Evolutionary conservation across 2,888 invertebrate genomes (phyloP), one percentile per base, ranked within the genome.

Genomic region (Zaprionus lineosus): DNA sequence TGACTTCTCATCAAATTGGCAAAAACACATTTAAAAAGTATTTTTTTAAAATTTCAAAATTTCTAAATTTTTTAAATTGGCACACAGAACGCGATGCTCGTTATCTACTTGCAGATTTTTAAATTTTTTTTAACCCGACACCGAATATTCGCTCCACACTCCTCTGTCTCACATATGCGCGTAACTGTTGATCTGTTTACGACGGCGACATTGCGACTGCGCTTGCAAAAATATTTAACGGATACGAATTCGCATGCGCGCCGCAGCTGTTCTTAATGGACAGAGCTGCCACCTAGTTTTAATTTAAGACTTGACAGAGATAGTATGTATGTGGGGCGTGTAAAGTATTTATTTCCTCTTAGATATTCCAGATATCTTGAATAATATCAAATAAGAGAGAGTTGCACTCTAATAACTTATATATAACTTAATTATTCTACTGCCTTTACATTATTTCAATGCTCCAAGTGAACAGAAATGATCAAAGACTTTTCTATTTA

Each of bases 121-220:
- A 29, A 48, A 65, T 52, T 69, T 28, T 28, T 2, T 60, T 40
- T 55, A 21, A 21, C 3, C 4, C 7, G 21, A 14, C 15, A 8
- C 40, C 11, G 15, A 46, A 52, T 41, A 37, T 6, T 46, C 26
- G 43, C 47, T 44, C 51, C 51, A 62, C 41, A 41, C 31, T 6
- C 11, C 18, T 47, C 3, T 9, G 24, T 48, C 3, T 28, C 9
- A 21, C 14, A 41, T 58, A 9, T 18, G 48, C 52, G 50, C 59
- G 37, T 46, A 39, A 31, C 28, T 40, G 34, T 47, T 21, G 37
- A 34, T 40, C 21, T 21, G 31, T 60, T 70, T 44, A 47, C 68
- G 70, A 48, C 55, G 53, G 56, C 74, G 47, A 44, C 74, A 74
- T 68, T 74, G 74, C 74, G 74, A 74, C 74, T 74, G 74, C 74